Evolutionary conservation across 2,113 vertebrate species (phyloP), one percentile per base, ranked within the genome.

Genomic region (Pyrgilauda ruficollis): DNA sequence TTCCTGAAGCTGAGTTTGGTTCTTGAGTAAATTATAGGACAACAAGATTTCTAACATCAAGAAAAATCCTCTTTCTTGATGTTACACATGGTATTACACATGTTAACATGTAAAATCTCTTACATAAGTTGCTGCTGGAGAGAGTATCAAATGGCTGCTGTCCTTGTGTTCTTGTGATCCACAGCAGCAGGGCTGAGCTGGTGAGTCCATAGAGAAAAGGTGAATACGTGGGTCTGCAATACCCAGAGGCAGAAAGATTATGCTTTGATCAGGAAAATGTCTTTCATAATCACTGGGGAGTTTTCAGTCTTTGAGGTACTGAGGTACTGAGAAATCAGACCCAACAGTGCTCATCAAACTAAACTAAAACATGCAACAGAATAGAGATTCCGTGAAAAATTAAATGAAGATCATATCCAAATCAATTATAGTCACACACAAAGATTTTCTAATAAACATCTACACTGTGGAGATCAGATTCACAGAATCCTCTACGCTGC

Each of bases 151-250:
- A 63, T 21, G 37, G 12, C 33, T 84, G 13, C 27, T 44, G 9
- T 20, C n/a, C 62, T 82, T 58, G 46, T 52, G 58, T n/a, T 86
- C 30, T 43, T 63, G 27, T 47, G 21, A 82, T 46, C 23, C 30
- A 35, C 0, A 59, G 21, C 18, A 83, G 12, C 47, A 80, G 43
- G 49, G 2, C 16, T 50, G 39, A 89, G n/a, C 17, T 73, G 68
- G 17, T n/a, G 26, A 80, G 53, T 35, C 16, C 24, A 3, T 39
- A 56, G 61, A 82, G 43, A 73, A 52, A 81, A 80, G n/a, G 13
- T 47, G 30, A 16, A 43, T 55, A 46, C 0, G 0, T 43, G n/a
- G 2, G 13, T 33, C 50, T 69, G 27, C 18, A 43, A 27, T 47
- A 47, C 5, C 8, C 24, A 69, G 21, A 37, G 10, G 15, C 23